phyloP scores from a whole-genome alignment of 2,888 invertebrate genomes.

The Eilema griseolum region DNA sequence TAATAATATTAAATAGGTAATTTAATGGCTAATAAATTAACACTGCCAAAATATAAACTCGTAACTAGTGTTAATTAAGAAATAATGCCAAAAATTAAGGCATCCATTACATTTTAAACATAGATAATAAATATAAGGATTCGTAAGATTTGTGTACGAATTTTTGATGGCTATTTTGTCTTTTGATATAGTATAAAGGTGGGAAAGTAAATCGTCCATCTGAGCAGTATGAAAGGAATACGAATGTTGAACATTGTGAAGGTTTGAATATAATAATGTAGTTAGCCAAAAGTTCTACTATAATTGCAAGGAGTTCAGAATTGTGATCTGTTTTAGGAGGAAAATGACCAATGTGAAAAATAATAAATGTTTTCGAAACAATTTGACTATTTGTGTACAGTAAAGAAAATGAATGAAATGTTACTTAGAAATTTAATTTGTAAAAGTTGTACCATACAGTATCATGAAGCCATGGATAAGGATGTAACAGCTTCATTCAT shows the following conservation, averaged over 20 bases:
- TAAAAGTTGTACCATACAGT: constrained; percentile 15
- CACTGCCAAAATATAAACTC: constrained; percentile 82
- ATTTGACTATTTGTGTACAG: constrained; percentile 54
- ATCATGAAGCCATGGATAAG: constrained; percentile 13
- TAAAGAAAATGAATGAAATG: constrained; percentile 62
- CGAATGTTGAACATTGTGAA: constrained; percentile 53
- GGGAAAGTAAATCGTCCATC: constrained; percentile 71
- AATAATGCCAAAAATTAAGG: constrained; percentile 66
- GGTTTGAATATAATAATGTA: constrained; percentile 58
- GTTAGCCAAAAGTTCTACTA: constrained; percentile 64
- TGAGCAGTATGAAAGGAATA: constrained; percentile 52
- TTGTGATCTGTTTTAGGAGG: constrained; percentile 77
- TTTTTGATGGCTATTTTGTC: constrained; percentile 83
- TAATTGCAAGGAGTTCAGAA: constrained; percentile 62
- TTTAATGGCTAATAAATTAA: constrained; percentile 71
- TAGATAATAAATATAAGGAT: constrained; percentile 67
- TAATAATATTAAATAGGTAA: constrained; percentile 39
- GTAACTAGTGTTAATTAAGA: constrained; percentile 65
- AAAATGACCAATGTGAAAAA: constrained; percentile 83
- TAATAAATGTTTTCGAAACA: constrained; percentile 84
- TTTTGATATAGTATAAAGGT: constrained; percentile 63
- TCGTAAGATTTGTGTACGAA: constrained; percentile 76
- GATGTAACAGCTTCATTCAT: constrained; percentile 54
- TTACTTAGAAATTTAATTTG: constrained; percentile 14
- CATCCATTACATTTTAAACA: constrained; percentile 61